A percentile compares a stretch with the other conserved stretches of the same genome.
phyloP scores from a whole-genome alignment of 2,113 vertebrate species.

The Bujurquina vittata region DNA sequence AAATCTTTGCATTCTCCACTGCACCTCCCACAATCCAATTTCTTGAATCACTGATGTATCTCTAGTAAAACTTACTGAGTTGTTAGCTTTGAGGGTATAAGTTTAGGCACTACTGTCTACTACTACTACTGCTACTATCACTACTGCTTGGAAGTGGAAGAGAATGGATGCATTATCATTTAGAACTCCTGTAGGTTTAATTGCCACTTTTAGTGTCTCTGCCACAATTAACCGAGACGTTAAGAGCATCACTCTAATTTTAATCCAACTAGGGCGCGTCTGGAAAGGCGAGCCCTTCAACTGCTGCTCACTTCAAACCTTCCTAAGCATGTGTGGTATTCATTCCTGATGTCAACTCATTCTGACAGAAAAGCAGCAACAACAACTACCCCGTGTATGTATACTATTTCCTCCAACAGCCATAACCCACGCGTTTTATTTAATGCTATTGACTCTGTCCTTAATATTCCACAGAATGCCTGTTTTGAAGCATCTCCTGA shows the following conservation, averaged over 20 bases:
- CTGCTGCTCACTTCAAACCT: constrained; percentile 11
- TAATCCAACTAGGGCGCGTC: constrained; percentile 38
- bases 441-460: too few relatives aligned
- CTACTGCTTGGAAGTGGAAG: background rate
- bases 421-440: too few relatives aligned
- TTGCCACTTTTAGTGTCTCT: background rate
- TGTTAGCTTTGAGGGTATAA: background rate
- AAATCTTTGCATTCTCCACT: background rate
- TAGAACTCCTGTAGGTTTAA: background rate
- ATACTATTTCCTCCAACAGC: background rate
- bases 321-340: background rate
- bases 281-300: constrained; percentile 12
- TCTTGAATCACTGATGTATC: background rate
- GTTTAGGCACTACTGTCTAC: background rate
- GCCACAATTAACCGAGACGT: background rate
- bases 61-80: too few relatives aligned
- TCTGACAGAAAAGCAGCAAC: background rate
- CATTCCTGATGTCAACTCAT: background rate
- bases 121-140: background rate
- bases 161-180: background rate
- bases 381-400: background rate
- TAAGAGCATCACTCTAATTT: constrained; percentile 1
- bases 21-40: background rate
- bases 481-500: too few relatives aligned
- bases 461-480: too few relatives aligned